Evolutionary conservation across 2,113 vertebrate genomes (phyloP).

Genomic region (Willisornis vidua): DNA sequence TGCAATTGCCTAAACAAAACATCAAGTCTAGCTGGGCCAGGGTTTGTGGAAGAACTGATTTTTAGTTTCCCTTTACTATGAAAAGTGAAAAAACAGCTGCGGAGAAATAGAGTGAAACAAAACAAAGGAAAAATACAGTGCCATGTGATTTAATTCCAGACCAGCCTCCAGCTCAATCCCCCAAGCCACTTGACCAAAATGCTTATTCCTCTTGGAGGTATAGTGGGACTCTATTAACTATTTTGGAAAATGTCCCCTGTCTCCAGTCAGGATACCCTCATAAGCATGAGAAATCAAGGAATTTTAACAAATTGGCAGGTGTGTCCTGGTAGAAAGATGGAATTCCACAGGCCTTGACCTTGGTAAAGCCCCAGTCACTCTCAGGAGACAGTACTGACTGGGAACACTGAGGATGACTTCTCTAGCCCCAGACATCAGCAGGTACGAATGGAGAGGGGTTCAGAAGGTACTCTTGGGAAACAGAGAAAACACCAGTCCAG

Average conservation of each 20-base stretch:
- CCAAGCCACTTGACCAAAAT: not conserved
- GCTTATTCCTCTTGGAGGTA: not conserved
- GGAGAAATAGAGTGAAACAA: not conserved
- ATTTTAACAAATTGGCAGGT: not conserved
- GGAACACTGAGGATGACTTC: not conserved
- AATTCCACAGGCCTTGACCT: not conserved
- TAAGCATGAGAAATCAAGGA: not conserved
- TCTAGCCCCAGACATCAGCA: not conserved
- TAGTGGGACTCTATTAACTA: not conserved
- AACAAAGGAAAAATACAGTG: not conserved
- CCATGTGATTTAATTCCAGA: not conserved
- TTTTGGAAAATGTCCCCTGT: not conserved
- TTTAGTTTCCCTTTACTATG: not conserved
- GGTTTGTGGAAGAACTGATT: not conserved
- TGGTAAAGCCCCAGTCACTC: not conserved
- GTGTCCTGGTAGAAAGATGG: not conserved
- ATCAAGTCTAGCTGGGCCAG: not conserved
- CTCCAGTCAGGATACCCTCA: not conserved
- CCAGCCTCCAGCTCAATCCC: not conserved
- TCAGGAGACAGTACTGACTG: not conserved
- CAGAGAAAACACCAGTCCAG: not conserved
- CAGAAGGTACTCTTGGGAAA: not conserved
- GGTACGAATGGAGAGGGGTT: not conserved
- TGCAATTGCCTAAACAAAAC: not conserved
- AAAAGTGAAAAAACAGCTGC: not conserved